Evolutionary conservation across 2,797 vertebrate species (phyloP).

Genomic region (Hylomyscus alleni): DNA sequence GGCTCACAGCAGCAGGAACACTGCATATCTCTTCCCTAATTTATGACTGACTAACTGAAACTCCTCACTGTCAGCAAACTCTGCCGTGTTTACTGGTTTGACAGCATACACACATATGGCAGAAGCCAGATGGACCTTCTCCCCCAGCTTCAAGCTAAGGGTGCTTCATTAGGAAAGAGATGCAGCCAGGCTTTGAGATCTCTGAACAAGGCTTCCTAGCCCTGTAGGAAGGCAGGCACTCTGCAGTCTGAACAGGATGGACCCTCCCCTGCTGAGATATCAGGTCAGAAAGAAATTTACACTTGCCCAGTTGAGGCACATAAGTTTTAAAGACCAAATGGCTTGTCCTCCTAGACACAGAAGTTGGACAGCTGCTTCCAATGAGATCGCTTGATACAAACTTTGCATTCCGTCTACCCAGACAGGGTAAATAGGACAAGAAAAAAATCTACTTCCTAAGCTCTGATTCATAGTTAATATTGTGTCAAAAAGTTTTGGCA

Average conservation of each 20-base stretch:
- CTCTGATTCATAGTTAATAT: slow-evolving; percentile 39
- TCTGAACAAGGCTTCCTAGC: slow-evolving; percentile 89
- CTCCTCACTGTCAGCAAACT: slow-evolving; percentile 86
- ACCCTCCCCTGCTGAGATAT: slow-evolving; percentile 70
- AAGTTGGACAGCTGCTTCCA: slow-evolving; percentile 81
- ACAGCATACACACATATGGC: slow-evolving; percentile 90
- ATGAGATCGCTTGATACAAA: slow-evolving; percentile 53
- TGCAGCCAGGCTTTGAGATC: slow-evolving; percentile 89
- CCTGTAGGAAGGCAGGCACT: slow-evolving; percentile 79
- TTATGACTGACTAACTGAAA: slow-evolving; percentile 89
- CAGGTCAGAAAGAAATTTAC: slow-evolving; percentile 61
- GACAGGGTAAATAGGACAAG: not conserved
- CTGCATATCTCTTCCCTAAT: slow-evolving; percentile 85
- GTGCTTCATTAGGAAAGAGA: slow-evolving; percentile 90
- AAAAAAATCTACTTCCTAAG: slow-evolving; percentile 64
- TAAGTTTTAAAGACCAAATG: slow-evolving; percentile 77
- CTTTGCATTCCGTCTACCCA: slow-evolving; percentile 40
- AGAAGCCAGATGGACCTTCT: slow-evolving; percentile 91
- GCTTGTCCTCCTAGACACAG: slow-evolving; percentile 78
- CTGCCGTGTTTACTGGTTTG: slow-evolving; percentile 89
- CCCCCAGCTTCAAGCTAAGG: slow-evolving; percentile 89
- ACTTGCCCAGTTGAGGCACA: slow-evolving; percentile 24
- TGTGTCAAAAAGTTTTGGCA: slow-evolving; percentile 62
- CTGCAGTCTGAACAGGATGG: slow-evolving; percentile 81
- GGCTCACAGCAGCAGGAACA: slow-evolving; percentile 84